Evolutionary conservation across 2,797 vertebrate species (phyloP), one percentile per base, ranked within the genome.

Genomic region (Notolepis coatsorum): DNA sequence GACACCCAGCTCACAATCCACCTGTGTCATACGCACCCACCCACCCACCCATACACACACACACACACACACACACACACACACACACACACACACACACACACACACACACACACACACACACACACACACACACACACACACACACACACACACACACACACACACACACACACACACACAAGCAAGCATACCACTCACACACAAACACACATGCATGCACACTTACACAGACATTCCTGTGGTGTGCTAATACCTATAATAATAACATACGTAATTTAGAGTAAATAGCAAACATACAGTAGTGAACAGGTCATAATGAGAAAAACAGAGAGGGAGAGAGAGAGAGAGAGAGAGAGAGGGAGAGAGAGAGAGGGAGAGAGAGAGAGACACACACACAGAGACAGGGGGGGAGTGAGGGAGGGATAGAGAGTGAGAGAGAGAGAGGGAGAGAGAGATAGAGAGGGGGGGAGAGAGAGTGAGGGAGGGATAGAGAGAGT

Each of bases 21-120:
- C 51, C 61, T 74, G 66, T 68, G 50, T 70, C 69, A 42, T 49
- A n/a, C 20, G 4, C 20, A 28, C n/a, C 12, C n/a, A n/a, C n/a
- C n/a, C n/a, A n/a, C n/a, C n/a, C n/a, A n/a, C n/a, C n/a, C n/a
- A n/a, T n/a, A n/a, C 55, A 47, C 23, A 50, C 46, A 38, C 38
- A 49, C 58, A 61, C 42, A 57, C 38, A 64, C 63, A 56, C 47
- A 63, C 47, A 67, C 46, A 28, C 42, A 23, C 42, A 24, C 41
- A 45, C 42, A 23, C 20, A 43, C 41, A 4, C 20, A 43, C 41
- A 43, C 41, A 43, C 41, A 43, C 41, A 43, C 41, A 43, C 41
- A 43, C 42, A 45, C 42, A 45, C 42, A 45, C 42, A 45, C 20
- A 24, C 42, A 45, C 42, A 24, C 10, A 24, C 42, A 24, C 18